Evolutionary conservation across 2,797 vertebrate genomes (phyloP), one percentile per base, ranked within the genome.

Genomic region (Molossus alvarezi): DNA sequence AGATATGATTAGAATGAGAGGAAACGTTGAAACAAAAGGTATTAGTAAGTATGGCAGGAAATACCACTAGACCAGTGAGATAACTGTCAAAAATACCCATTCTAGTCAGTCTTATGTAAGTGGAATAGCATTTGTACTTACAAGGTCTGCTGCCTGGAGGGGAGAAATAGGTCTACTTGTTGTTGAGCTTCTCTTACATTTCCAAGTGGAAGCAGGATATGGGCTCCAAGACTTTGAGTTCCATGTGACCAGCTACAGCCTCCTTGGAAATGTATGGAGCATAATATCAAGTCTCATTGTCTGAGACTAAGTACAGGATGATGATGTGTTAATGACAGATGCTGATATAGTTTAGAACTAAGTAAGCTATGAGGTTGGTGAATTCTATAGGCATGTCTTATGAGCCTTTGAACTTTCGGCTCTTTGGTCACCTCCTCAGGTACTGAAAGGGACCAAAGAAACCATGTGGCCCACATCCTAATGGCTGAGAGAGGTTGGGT

Each of bases 1-100:
- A 95, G 91, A 71, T 71, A 51, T 48, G 71, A 71, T 77, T 90
- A 48, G 18, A 94, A 76, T 92, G 55, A 90, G 7, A 88, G 71
- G 51, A 64, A 64, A 88, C 12, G 15, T 73, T 67, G 23, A 88
- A 84, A 72, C 8, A 65, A 57, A 80, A 80, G 73, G 25, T 64
- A 25, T 17, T 62, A 71, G 51, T 41, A 80, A 72, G 13, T 84
- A n/a, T 76, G 11, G 72, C 60, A 85, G 41, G 48, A 60, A 85
- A 55, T 33, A 86, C 41, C 12, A 23, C 23, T 64, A 21, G 53
- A 37, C 21, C 15, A 85, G 25, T 57, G 23, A 91, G 29, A 75
- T 84, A 80, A 33, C 33, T 93, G 5, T 65, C 23, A 12, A 41
- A 58, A 58, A 29, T 67, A 29, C 62, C 21, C 10, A 6, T 65